Evolutionary conservation across 2,113 vertebrate genomes (phyloP).

Genomic region (Symphodus melops): DNA sequence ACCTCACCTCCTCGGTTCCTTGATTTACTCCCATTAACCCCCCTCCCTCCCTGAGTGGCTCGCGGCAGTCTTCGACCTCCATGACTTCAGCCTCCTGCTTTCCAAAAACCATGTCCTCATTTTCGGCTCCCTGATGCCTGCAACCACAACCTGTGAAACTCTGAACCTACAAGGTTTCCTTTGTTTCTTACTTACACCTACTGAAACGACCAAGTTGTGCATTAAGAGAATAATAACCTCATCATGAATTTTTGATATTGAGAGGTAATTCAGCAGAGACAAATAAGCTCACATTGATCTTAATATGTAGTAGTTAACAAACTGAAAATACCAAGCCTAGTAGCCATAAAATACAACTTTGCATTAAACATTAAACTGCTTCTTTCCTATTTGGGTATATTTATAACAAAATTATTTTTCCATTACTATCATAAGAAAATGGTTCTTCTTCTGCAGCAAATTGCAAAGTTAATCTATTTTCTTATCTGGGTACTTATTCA

Average conservation of each 20-base stretch:
- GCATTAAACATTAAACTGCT: conserved; percentile 34
- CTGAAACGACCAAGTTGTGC: neutral
- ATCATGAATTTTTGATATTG: neutral
- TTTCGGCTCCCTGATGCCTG: conserved; percentile 30
- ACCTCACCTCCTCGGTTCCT: conserved; percentile 38
- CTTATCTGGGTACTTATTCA: conserved; percentile 35
- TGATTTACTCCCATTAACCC: conserved; percentile 63
- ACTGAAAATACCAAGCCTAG: conserved; percentile 4
- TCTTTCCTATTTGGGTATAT: conserved; percentile 21
- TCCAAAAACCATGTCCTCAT: conserved; percentile 57
- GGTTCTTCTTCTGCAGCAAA: conserved; percentile 25
- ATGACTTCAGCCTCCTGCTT: conserved; percentile 33
- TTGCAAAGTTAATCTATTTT: conserved; percentile 13
- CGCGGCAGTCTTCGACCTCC: conserved; percentile 47
- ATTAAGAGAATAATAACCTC: neutral
- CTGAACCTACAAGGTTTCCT: neutral
- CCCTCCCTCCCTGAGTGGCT: conserved; percentile 25
- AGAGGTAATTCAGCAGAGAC: neutral
- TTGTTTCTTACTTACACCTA: neutral
- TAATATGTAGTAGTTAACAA: conserved; percentile 17
- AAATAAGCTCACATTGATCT: neutral
- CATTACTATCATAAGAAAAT: conserved; percentile 19
- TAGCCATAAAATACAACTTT: conserved; percentile 14
- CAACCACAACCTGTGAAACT: conserved; percentile 32
- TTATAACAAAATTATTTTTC: conserved; percentile 26